phyloP scores from a whole-genome alignment of 2,113 vertebrate species.

The Pseudorhombus dupliciocellatus region DNA sequence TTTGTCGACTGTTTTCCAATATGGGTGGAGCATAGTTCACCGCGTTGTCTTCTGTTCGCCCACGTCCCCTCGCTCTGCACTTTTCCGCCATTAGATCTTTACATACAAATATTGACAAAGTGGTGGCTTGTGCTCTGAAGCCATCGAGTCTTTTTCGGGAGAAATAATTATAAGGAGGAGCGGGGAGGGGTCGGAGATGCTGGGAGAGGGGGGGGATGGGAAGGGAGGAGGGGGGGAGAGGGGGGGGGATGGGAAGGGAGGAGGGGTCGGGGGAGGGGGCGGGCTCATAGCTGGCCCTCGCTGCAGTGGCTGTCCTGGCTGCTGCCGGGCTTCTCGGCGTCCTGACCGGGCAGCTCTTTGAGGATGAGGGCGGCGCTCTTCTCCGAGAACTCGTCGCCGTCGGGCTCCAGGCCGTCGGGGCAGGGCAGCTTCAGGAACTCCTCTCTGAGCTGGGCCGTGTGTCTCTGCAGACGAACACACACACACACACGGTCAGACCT shows the following conservation, averaged over 20 bases:
- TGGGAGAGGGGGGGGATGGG: slow-evolving; percentile 67
- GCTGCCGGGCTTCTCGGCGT: slow-evolving; percentile 89
- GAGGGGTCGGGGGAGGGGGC: slow-evolving; percentile 65
- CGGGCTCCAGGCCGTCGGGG: slow-evolving; percentile 92
- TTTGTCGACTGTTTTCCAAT: slow-evolving; percentile 88
- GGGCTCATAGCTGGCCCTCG: slow-evolving; percentile 92
- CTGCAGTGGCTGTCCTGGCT: slow-evolving; percentile 88
- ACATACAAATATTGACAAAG: slow-evolving; percentile 99
- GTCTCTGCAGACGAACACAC: slow-evolving; percentile 83
- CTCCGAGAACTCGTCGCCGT: slow-evolving; percentile 86
- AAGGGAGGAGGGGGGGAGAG: slow-evolving; percentile 53
- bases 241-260: slow-evolving; percentile 58
- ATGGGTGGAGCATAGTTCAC: slow-evolving; percentile 89
- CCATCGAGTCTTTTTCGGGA: slow-evolving; percentile 83
- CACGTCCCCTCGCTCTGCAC: slow-evolving; percentile 75
- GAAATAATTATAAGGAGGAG: slow-evolving; percentile 66
- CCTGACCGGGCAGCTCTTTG: slow-evolving; percentile 84
- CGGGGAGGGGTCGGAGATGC: slow-evolving; percentile 50
- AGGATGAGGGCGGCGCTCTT: slow-evolving; percentile 85
- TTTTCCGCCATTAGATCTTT: slow-evolving; percentile 97
- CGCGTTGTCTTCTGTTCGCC: slow-evolving; percentile 31
- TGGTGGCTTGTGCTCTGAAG: slow-evolving; percentile 93
- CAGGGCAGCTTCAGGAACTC: slow-evolving; percentile 96
- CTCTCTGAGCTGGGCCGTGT: slow-evolving; percentile 95
- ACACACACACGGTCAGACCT: background rate